A percentile compares a stretch with the other conserved stretches of the same genome.
These are phyloP conservation scores for Centrocercus urophasianus DNA, from an alignment of 2,113 vertebrate species.

Conservation along the genomic window DNA sequence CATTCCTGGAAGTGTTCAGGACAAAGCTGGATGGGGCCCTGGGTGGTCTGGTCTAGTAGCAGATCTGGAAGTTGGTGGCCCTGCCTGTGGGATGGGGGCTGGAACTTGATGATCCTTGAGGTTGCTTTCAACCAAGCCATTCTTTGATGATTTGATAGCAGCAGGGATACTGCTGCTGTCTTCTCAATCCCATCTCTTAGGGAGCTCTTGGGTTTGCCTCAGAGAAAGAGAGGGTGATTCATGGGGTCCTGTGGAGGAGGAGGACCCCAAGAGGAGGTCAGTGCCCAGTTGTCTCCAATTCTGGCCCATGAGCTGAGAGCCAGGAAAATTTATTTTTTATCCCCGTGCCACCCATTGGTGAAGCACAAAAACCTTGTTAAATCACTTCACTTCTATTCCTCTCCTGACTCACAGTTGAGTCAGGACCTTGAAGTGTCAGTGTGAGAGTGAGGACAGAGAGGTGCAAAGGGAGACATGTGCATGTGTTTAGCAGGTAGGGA, in stretches of 20 bases:
- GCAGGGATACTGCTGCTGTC: not conserved
- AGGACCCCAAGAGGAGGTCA: not conserved
- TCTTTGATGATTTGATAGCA: not conserved
- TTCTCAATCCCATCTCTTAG: not conserved
- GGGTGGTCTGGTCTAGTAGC: too few relatives aligned
- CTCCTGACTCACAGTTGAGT: slow-evolving; percentile 14
- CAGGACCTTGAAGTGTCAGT: not conserved
- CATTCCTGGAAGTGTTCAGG: too few relatives aligned
- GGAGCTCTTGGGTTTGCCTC: not conserved
- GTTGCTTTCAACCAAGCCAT: too few relatives aligned
- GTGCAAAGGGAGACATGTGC: not conserved
- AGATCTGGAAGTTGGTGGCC: too few relatives aligned
- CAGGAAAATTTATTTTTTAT: not conserved
- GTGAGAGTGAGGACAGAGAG: not conserved
- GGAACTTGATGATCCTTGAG: too few relatives aligned
- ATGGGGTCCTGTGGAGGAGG: not conserved
- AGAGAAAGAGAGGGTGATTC: not conserved
- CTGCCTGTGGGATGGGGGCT: too few relatives aligned
- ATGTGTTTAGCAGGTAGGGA: not conserved
- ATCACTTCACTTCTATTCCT: slow-evolving; percentile 17
- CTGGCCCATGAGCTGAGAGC: not conserved
- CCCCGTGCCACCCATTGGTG: not conserved
- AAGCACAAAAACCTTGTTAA: not conserved
- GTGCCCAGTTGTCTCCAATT: not conserved
- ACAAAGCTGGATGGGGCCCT: too few relatives aligned